A percentile compares a stretch with the other conserved stretches of the same genome.
phyloP scores from a whole-genome alignment of 2,797 vertebrate species.

The Chaetodon trifasciatus region DNA sequence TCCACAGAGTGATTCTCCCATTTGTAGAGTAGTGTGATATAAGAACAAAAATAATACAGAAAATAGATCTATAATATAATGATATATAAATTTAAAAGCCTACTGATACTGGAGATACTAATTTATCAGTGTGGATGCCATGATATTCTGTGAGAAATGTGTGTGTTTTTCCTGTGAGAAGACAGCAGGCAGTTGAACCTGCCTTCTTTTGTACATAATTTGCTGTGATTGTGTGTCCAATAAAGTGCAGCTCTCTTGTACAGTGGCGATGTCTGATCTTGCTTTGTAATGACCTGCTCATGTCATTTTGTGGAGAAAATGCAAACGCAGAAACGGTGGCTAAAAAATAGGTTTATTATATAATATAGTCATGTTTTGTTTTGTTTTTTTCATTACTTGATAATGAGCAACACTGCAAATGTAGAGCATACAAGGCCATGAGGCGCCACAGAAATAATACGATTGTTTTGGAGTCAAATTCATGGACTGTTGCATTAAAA shows the following conservation, averaged over 20 bases:
- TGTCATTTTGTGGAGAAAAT: not conserved
- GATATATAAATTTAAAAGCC: constrained; percentile 83
- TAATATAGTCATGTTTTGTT: constrained; percentile 22
- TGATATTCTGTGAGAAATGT: constrained; percentile 94
- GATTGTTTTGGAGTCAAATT: constrained; percentile 23
- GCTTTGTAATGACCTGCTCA: constrained; percentile 19
- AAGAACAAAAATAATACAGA: constrained; percentile 84
- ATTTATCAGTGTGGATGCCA: constrained; percentile 92
- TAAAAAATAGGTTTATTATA: constrained; percentile 39
- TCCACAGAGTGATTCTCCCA: constrained; percentile 82
- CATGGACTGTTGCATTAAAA: constrained; percentile 30
- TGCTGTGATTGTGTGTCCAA: constrained; percentile 90
- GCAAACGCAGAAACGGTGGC: not conserved
- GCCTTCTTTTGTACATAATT: constrained; percentile 91
- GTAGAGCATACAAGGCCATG: constrained; percentile 16
- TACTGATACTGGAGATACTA: constrained; percentile 84
- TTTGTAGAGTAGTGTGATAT: constrained; percentile 91
- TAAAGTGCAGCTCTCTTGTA: constrained; percentile 92
- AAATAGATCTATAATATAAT: constrained; percentile 85
- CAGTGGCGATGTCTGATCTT: constrained; percentile 49
- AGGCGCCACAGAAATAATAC: not conserved
- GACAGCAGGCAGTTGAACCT: constrained; percentile 87
- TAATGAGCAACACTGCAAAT: not conserved
- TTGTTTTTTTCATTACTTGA: constrained; percentile 9
- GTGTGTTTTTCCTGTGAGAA: constrained; percentile 89